A percentile compares a stretch with the other conserved stretches of the same genome.
Evolutionary conservation across 1,140 invertebrate species (phyloP).

Genomic region (Dendroctonus ponderosae): DNA sequence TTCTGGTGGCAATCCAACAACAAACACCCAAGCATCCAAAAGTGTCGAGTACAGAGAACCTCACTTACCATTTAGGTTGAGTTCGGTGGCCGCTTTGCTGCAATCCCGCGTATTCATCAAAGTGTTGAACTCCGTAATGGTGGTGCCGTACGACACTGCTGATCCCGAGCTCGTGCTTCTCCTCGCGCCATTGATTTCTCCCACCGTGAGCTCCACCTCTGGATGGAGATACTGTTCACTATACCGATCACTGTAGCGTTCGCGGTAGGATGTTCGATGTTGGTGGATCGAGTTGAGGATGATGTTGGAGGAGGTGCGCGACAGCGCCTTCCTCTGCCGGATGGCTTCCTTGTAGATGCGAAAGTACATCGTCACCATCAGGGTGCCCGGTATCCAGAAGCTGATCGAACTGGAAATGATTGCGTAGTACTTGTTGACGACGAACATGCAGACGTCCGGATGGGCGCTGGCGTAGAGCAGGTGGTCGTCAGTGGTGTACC

Average conservation of each 20-base stretch:
- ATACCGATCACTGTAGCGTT: conserved; percentile 65
- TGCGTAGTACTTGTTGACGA: conserved; percentile 86
- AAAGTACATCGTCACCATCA: conserved; percentile 92
- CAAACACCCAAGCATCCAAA: not conserved
- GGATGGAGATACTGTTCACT: conserved; percentile 68
- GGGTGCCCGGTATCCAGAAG: conserved; percentile 93
- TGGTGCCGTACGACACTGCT: conserved; percentile 47
- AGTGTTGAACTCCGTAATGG: conserved; percentile 46
- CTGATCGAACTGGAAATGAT: conserved; percentile 88
- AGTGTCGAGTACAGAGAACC: not conserved
- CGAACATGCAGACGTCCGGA: conserved; percentile 80
- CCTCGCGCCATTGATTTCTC: conserved; percentile 48
- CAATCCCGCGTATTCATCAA: conserved; percentile 46
- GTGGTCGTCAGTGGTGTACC: conserved; percentile 84
- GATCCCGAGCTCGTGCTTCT: conserved; percentile 50
- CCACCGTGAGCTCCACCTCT: conserved; percentile 55
- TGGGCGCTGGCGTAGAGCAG: conserved; percentile 63
- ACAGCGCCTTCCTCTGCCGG: conserved; percentile 80
- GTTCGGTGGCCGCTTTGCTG: conserved; percentile 50
- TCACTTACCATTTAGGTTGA: conserved; percentile 50
- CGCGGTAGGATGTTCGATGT: conserved; percentile 64
- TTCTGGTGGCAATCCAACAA: too few relatives aligned
- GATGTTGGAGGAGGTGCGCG: conserved; percentile 77
- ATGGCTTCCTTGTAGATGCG: conserved; percentile 88
- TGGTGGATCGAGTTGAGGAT: conserved; percentile 79